Percentiles rank a stretch among this genome's conserved stretches.
Conservation (phyloP, 2,113 vertebrate species). For the Oostethus manadensis region DNA sequence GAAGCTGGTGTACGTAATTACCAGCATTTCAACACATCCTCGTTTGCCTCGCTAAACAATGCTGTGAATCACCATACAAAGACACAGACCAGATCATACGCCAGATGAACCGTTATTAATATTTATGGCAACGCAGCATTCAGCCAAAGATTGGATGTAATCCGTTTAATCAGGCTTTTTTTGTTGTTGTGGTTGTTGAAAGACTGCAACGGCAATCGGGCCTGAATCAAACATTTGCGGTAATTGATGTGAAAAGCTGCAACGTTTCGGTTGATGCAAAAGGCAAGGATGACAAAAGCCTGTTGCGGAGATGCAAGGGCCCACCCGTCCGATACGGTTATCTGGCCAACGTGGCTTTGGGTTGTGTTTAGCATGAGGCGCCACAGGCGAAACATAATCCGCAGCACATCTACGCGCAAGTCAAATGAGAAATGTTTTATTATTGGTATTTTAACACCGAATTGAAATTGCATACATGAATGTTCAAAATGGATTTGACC, state of each 20-base stretch:
- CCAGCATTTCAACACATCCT: slow-evolving; percentile 61
- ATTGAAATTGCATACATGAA: slow-evolving; percentile 55
- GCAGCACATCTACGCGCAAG: slow-evolving; percentile 44
- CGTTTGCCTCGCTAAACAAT: slow-evolving; percentile 62
- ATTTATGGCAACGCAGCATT: slow-evolving; percentile 19
- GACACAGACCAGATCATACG: slow-evolving; percentile 39
- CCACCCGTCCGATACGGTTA: slow-evolving; percentile 33
- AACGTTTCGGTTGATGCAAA: slow-evolving; percentile 20
- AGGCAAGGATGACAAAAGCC: slow-evolving; percentile 21
- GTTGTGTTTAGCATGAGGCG: slow-evolving; percentile 43
- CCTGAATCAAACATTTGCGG: slow-evolving; percentile 43
- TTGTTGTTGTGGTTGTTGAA: slow-evolving; percentile 24
- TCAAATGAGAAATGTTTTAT: slow-evolving; percentile 56
- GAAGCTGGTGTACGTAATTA: slow-evolving; percentile 68
- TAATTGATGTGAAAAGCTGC: slow-evolving; percentile 46
- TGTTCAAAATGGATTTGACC: slow-evolving; percentile 63
- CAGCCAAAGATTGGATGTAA: slow-evolving; percentile 20
- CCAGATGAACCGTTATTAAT: slow-evolving; percentile 20
- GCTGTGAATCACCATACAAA: slow-evolving; percentile 62
- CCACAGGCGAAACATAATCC: slow-evolving; percentile 44
- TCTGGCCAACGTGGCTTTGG: slow-evolving; percentile 36
- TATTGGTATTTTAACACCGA: slow-evolving; percentile 44
- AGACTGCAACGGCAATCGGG: slow-evolving; percentile 18
- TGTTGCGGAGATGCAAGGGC: slow-evolving; percentile 34
- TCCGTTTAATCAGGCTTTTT: slow-evolving; percentile 42